Evolutionary conservation across 2,888 invertebrate species (phyloP).

Genomic region (Drosophila melanosoma): DNA sequence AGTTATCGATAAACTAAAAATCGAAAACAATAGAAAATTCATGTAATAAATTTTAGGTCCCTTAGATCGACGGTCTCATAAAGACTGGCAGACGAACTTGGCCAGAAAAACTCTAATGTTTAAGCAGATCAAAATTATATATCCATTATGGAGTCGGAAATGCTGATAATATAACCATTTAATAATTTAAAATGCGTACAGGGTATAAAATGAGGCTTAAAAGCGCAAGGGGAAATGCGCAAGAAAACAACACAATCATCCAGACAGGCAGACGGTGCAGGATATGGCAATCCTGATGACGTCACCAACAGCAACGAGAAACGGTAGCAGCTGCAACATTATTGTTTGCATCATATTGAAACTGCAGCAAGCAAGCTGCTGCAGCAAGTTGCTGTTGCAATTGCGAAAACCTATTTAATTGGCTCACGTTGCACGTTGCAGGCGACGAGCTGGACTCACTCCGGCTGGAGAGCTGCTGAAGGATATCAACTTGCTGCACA

Average conservation of each 20-base stretch:
- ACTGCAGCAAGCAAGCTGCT: slow-evolving; percentile 15
- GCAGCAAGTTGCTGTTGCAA: slow-evolving; percentile 29
- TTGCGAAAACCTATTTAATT: slow-evolving; percentile 49
- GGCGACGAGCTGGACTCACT: slow-evolving; percentile 14
- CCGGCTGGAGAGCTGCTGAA: slow-evolving; percentile 18
- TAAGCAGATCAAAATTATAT: not conserved
- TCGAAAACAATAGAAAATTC: too few relatives aligned
- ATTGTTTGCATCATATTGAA: slow-evolving; percentile 64
- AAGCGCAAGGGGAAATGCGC: slow-evolving; percentile 58
- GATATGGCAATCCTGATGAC: not conserved
- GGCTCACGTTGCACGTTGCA: slow-evolving; percentile 54
- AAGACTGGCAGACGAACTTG: not conserved
- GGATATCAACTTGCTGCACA: slow-evolving; percentile 32
- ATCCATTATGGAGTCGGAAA: not conserved
- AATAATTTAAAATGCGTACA: not conserved
- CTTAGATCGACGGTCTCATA: not conserved
- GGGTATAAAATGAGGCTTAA: slow-evolving; percentile 52
- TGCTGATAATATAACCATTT: not conserved
- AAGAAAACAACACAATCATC: slow-evolving; percentile 52
- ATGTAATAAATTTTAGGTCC: too few relatives aligned
- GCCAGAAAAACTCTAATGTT: not conserved
- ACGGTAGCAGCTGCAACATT: slow-evolving; percentile 27
- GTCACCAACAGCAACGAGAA: slow-evolving; percentile 6
- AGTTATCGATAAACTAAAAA: too few relatives aligned
- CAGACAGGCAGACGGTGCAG: not conserved